These are phyloP conservation scores for Puntigrus tetrazona DNA, from an alignment of 2,113 vertebrate species.

Conservation along the genomic window DNA sequence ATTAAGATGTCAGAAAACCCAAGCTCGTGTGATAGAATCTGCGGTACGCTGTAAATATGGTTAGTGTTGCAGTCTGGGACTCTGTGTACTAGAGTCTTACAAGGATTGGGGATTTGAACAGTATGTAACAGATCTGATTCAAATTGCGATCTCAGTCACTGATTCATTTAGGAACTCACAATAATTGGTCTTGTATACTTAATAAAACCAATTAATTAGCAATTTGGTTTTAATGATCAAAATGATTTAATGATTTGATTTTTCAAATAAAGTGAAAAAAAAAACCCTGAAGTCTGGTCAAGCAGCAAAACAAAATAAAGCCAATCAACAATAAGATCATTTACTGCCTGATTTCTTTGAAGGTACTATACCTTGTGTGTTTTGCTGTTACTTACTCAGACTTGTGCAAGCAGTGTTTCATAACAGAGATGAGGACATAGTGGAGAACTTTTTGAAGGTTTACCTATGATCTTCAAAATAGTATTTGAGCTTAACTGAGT, in stretches of 20 bases:
- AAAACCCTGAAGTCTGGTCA: too few species aligned
- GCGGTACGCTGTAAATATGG: neutral
- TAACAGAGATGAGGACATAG: too few species aligned
- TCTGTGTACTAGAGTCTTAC: neutral
- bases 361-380: neutral
- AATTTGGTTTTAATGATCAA: neutral
- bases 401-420: too few species aligned
- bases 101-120: neutral
- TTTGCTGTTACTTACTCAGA: neutral
- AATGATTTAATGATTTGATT: too few species aligned
- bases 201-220: neutral
- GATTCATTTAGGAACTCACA: neutral
- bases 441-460: too few species aligned
- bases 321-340: too few species aligned
- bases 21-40: neutral
- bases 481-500: too few species aligned
- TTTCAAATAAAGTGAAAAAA: too few species aligned
- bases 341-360: too few species aligned
- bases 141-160: neutral
- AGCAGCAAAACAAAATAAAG: too few species aligned
- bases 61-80: neutral
- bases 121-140: neutral
- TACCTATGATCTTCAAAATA: too few species aligned
- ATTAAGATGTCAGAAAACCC: conserved; percentile 1
- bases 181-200: neutral